Base-by-base conservation (phyloP, 2,797 vertebrate species). In the Acanthurus leucopareius region DNA sequence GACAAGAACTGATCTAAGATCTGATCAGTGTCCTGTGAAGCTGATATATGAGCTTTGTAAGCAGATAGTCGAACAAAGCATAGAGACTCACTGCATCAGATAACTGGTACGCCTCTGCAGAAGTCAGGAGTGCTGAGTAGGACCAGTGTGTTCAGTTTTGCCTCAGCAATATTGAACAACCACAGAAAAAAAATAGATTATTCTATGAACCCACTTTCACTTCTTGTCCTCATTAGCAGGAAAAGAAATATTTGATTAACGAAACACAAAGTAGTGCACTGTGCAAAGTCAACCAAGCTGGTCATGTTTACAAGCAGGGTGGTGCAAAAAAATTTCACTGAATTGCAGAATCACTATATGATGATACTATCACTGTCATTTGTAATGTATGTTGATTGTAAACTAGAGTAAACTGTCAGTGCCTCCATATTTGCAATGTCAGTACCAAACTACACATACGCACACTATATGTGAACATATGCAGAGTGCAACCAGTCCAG, bases 11-110 rank as follows among this genome's bases (percentile, higher is more conserved):
- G 56, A 68, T 68, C 65, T 69, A 45, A 71, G 86, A 87, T 88
- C 82, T 83, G 81, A 88, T 91, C 75, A 66, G 81, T 59, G 54
- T 69, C 83, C 49, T 52, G 68, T 80, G 82, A 86, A 75, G 81
- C 76, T 85, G 85, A 85, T 88, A 75, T 78, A 86, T 65, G 67
- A 85, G 74, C 80, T 87, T 64, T 73, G 75, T 71, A 79, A 88
- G 79, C 80, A 75, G 79, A 78, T 71, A 79, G 79, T 78, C 83
- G 72, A 86, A 58, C 64, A 77, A 64, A 79, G 68, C 19, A 60
- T 61, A 53, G 70, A 65, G 77, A 70, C 51, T 70, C 51, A 58
- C 69, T 62, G 66, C 60, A 57, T 83, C 72, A 74, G 74, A 88
- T 85, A 71, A 75, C 52, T 73, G 53, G 60, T 62, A 7, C 42